phyloP scores from a whole-genome alignment of 2,797 vertebrate genomes.

The Podargus strigoides region DNA sequence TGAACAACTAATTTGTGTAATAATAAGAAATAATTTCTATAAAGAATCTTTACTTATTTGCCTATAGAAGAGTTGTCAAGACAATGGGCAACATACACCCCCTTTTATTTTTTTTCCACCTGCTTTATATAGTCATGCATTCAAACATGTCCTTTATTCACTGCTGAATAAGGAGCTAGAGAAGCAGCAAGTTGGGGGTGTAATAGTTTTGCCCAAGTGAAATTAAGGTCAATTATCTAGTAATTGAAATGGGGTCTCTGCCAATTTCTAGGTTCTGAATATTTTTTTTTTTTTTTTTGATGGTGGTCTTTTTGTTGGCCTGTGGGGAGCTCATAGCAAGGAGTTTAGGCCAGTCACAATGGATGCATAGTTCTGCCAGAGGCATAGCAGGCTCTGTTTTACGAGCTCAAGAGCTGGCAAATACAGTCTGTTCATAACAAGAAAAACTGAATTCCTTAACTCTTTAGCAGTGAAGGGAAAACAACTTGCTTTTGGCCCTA shows the following conservation, averaged over 20 bases:
- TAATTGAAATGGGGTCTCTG: conserved; percentile 36
- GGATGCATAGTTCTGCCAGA: conserved; percentile 39
- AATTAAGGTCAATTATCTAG: conserved; percentile 54
- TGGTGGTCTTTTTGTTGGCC: conserved; percentile 37
- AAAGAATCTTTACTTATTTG: background rate
- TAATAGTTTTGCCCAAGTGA: background rate
- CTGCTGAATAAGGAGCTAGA: conserved; percentile 3
- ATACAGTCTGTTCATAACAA: background rate
- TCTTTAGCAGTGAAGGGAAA: background rate
- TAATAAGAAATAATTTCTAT: background rate
- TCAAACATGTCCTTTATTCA: background rate
- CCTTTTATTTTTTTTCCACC: background rate
- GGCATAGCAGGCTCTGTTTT: conserved; percentile 43
- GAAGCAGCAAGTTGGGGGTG: background rate
- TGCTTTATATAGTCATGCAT: background rate
- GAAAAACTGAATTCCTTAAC: background rate
- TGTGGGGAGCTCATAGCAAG: background rate
- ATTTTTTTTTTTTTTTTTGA: background rate
- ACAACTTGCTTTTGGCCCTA: background rate
- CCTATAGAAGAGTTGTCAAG: background rate
- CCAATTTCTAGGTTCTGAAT: conserved; percentile 30
- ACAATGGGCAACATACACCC: background rate
- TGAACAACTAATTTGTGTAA: background rate
- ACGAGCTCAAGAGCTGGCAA: conserved; percentile 16
- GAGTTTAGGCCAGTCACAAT: conserved; percentile 31